Evolutionary conservation across 2,797 vertebrate species (phyloP).

Genomic region (Sebastolobus alascanus): DNA sequence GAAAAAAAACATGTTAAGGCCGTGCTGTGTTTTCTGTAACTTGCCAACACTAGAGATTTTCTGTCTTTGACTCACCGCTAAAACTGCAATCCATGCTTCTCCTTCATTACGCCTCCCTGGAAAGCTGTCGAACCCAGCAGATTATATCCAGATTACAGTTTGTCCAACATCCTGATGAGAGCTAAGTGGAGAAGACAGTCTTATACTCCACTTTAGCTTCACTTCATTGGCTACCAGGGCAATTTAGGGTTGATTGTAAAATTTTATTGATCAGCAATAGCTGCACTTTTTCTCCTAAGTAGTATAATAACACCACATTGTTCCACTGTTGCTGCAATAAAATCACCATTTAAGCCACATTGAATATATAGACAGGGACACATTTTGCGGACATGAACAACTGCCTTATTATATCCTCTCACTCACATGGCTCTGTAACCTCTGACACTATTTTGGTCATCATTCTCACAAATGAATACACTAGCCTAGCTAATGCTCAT

Average conservation of each 20-base stretch:
- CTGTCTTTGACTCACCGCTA: slow-evolving; percentile 37
- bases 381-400: slow-evolving; percentile 48
- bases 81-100: slow-evolving; percentile 58
- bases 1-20: not conserved
- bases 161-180: slow-evolving; percentile 43
- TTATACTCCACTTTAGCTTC: slow-evolving; percentile 56
- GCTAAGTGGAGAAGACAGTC: slow-evolving; percentile 54
- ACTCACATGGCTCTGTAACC: slow-evolving; percentile 48
- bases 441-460: slow-evolving; percentile 66
- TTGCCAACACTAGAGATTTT: slow-evolving; percentile 30
- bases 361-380: slow-evolving; percentile 44
- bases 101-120: slow-evolving; percentile 39
- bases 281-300: slow-evolving; percentile 57
- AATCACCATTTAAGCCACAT: slow-evolving; percentile 43
- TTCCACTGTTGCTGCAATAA: slow-evolving; percentile 51
- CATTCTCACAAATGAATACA: slow-evolving; percentile 66
- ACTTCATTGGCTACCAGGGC: slow-evolving; percentile 58
- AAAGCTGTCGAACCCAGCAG: slow-evolving; percentile 50
- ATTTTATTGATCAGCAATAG: slow-evolving; percentile 68
- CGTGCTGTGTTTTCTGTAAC: not conserved
- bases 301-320: slow-evolving; percentile 50
- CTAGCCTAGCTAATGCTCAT: slow-evolving; percentile 59
- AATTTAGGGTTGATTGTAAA: slow-evolving; percentile 71
- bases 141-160: slow-evolving; percentile 65
- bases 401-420: slow-evolving; percentile 47